Base-by-base conservation (phyloP, 2,888 invertebrate genomes). In the Orchesella flavescens region DNA sequence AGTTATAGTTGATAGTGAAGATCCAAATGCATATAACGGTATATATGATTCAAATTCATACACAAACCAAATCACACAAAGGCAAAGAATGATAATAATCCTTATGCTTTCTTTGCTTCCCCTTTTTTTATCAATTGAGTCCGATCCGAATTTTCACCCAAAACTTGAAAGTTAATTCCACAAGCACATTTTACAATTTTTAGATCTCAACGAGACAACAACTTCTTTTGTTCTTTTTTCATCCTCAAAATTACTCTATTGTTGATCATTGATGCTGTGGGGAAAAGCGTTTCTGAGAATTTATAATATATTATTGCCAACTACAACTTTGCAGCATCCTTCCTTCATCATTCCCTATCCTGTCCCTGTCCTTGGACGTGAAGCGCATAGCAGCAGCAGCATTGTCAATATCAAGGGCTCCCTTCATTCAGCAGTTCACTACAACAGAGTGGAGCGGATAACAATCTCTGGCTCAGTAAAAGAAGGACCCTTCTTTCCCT, bases 341-440 rank as follows among this genome's bases (percentile, higher is more conserved):
- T 79, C 65, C 49, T 53, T 72, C 63, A 61, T 63, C 61, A 23
- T 44, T 65, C 34, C 73, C 80, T 81, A 80, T 80, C 80, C 79
- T 81, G 69, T 66, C 57, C 53, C 66, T 76, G 76, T 76, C 82
- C 82, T 82, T 82, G 82, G 82, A 69, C 9, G 59, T 19, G 68
- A 49, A 66, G 49, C 43, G 53, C 74, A 81, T 81, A 81, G 81
- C 81, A 81, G 68, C 81, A 81, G 68, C 49, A 66, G 19, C 55
- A 17, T 34, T 43, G 46, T 81, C 81, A 82, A 69, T 75, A 82
- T 68, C 82, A 82, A 82, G 76, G 82, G 82, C 71, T 69, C 76
- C 76, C 82, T 73, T 71, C 21, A 34, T 65, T 24, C 49, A 12
- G 24, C 9, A 19, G n/a, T 24, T 65, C 23, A 3, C 19, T 75